Percentiles rank a stretch among this genome's conserved stretches.
Evolutionary conservation across 2,888 invertebrate species (phyloP).

Genomic region (Mimas tiliae): DNA sequence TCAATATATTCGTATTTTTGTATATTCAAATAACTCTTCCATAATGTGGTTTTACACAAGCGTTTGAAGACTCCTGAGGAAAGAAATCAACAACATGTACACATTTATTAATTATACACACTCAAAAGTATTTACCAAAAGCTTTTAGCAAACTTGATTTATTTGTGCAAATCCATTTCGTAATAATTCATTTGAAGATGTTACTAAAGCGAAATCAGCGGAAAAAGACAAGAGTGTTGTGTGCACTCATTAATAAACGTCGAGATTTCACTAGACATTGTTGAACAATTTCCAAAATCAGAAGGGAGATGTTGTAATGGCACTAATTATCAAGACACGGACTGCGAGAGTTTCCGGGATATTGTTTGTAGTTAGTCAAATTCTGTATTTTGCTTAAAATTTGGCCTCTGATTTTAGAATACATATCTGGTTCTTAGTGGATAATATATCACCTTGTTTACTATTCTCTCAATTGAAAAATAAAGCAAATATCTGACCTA

Average conservation of each 20-base stretch:
- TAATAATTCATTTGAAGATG: slow-evolving; percentile 45
- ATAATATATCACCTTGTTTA: too few species aligned
- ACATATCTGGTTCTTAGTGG: too few species aligned
- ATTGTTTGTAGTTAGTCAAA: slow-evolving; percentile 4
- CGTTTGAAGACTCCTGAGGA: background rate
- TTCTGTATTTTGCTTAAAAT: background rate
- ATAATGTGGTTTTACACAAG: too few species aligned
- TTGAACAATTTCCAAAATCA: slow-evolving; percentile 8
- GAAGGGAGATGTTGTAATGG: background rate
- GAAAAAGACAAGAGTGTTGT: slow-evolving; percentile 53
- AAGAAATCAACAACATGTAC: background rate
- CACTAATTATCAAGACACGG: slow-evolving; percentile 29
- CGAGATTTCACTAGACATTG: slow-evolving; percentile 47
- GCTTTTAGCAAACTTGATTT: slow-evolving; percentile 51
- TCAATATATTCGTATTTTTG: too few species aligned
- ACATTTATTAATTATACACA: background rate
- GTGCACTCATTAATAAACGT: slow-evolving; percentile 61
- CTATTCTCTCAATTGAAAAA: too few species aligned
- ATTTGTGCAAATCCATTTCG: slow-evolving; percentile 56
- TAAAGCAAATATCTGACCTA: too few species aligned
- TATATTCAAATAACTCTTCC: too few species aligned
- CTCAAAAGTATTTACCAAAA: slow-evolving; percentile 37
- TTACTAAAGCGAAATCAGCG: slow-evolving; percentile 48
- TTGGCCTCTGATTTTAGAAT: background rate
- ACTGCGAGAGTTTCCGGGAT: slow-evolving; percentile 4